Evolutionary conservation across 2,113 vertebrate genomes (phyloP).

Genomic region (Pheucticus melanocephalus): DNA sequence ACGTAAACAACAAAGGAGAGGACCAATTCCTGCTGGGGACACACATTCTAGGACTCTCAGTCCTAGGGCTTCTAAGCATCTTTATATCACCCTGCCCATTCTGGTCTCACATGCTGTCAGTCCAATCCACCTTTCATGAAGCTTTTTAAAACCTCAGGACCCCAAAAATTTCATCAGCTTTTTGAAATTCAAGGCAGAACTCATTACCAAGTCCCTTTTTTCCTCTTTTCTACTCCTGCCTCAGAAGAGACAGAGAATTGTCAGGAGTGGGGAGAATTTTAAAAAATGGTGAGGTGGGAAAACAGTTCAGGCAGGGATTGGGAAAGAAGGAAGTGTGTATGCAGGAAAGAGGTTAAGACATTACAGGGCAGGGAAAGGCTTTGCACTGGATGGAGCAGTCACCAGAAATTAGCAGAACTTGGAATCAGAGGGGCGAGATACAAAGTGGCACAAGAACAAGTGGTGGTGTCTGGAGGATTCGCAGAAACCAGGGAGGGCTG

Average conservation of each 20-base stretch:
- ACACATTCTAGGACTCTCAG: background rate
- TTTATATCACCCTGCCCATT: background rate
- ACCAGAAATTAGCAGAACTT: background rate
- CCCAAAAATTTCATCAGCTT: background rate
- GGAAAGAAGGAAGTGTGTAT: background rate
- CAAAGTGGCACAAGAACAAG: background rate
- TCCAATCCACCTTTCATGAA: background rate
- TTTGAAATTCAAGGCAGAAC: background rate
- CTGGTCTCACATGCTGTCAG: background rate
- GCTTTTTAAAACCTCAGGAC: background rate
- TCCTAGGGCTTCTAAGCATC: background rate
- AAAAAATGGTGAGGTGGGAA: background rate
- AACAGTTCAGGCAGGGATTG: background rate
- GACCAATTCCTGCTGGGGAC: background rate
- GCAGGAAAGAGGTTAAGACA: background rate
- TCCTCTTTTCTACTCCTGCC: background rate
- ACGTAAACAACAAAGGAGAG: constrained; percentile 19
- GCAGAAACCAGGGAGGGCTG: background rate
- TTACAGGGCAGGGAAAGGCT: background rate
- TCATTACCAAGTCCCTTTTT: background rate
- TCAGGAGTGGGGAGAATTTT: background rate
- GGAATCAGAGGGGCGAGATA: background rate
- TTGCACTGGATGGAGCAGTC: background rate
- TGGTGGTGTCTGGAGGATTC: accelerated
- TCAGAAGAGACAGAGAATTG: background rate